Evolutionary conservation across 2,113 vertebrate species (phyloP).

Genomic region (Parus major): DNA sequence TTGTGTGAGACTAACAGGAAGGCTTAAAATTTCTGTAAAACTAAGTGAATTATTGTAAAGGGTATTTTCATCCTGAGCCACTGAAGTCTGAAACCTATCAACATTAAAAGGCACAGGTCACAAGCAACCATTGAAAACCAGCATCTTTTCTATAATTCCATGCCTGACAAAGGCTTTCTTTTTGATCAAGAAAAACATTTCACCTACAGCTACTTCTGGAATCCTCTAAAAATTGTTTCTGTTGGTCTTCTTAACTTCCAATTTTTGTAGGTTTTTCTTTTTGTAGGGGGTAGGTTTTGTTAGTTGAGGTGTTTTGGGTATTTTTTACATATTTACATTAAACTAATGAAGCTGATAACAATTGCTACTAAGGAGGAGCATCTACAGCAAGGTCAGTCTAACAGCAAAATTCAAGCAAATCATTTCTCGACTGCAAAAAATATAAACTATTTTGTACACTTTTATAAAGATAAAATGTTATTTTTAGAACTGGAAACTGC

Average conservation of each 20-base stretch:
- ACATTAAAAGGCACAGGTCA: not conserved
- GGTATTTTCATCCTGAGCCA: not conserved
- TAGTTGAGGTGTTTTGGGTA: not conserved
- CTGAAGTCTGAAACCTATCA: not conserved
- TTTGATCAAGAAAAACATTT: not conserved
- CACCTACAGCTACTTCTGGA: not conserved
- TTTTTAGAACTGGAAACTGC: not conserved
- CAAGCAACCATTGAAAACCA: not conserved
- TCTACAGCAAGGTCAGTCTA: not conserved
- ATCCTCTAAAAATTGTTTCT: not conserved
- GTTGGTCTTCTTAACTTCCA: not conserved
- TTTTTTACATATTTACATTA: not conserved
- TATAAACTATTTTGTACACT: not conserved
- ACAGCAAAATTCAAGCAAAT: not conserved
- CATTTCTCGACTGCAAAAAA: rapidly evolving
- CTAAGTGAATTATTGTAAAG: not conserved
- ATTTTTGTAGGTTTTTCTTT: not conserved
- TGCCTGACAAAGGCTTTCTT: not conserved
- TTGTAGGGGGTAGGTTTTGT: not conserved
- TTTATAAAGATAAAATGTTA: not conserved
- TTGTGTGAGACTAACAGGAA: not conserved
- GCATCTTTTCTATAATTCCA: not conserved
- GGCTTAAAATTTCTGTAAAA: not conserved
- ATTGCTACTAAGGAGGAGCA: not conserved
- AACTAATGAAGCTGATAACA: not conserved